Percentiles rank a stretch among this genome's conserved stretches.
These are phyloP conservation scores for Ichneumon xanthorius DNA, from an alignment of 2,888 invertebrate species.

Conservation along the genomic window DNA sequence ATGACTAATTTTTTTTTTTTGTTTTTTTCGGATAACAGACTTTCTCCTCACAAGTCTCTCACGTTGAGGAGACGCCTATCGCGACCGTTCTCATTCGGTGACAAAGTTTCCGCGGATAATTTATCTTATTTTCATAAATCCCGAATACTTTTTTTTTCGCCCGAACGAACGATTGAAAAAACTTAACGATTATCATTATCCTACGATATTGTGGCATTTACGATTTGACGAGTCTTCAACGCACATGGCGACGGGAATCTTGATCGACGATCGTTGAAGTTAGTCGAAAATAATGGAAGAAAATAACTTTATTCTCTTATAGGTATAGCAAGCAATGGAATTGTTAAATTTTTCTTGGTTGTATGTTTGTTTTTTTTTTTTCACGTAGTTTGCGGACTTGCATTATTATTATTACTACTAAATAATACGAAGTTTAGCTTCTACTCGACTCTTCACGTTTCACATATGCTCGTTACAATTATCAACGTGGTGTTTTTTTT, in stretches of 20 bases:
- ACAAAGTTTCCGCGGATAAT: conserved; percentile 10
- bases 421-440: neutral
- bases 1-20: neutral
- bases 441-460: neutral
- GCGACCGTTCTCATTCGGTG: neutral
- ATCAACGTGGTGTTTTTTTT: neutral
- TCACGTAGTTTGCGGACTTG: neutral
- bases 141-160: neutral
- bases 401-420: neutral
- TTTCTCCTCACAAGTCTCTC: too few species aligned
- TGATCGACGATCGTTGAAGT: neutral
- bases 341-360: neutral
- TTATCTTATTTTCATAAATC: neutral
- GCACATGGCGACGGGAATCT: neutral
- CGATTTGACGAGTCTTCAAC: neutral
- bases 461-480: conserved; percentile 4
- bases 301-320: neutral
- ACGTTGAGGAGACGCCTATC: too few species aligned
- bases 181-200: neutral
- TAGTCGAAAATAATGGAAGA: neutral
- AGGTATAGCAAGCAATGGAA: neutral
- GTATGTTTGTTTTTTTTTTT: neutral
- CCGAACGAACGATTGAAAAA: neutral
- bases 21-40: neutral
- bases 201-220: neutral